These are phyloP conservation scores for Hermaeophaga mercurialis DNA, from an alignment of 2,888 invertebrate genomes.

Conservation along the genomic window DNA sequence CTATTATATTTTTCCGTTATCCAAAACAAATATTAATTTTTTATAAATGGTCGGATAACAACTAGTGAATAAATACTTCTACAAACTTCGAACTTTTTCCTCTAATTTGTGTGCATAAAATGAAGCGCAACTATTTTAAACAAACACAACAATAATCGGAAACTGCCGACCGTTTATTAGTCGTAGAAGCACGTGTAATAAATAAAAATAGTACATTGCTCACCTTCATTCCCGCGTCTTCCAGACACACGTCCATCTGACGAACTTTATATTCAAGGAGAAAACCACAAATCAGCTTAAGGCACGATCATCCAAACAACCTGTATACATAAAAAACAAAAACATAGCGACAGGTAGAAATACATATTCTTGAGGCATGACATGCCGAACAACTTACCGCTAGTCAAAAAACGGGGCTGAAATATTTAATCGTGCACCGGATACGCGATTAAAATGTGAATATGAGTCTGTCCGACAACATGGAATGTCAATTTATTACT, in stretches of 20 bases:
- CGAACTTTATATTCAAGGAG: not conserved
- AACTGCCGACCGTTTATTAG: too few species aligned
- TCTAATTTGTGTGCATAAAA: too few species aligned
- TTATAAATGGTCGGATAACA: too few species aligned
- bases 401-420: not conserved
- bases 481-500: conserved; percentile 7
- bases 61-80: too few species aligned
- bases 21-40: too few species aligned
- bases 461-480: not conserved
- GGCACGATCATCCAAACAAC: conserved; percentile 8
- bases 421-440: conserved; percentile 8
- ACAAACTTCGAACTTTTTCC: too few species aligned
- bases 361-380: conserved; percentile 3
- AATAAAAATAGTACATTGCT: conserved; percentile 7
- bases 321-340: conserved; percentile 14
- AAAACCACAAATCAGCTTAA: not conserved
- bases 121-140: too few species aligned
- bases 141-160: too few species aligned
- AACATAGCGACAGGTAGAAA: conserved; percentile 11
- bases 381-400: conserved; percentile 8
- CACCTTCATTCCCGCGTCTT: conserved; percentile 20
- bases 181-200: too few species aligned
- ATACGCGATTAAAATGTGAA: conserved; percentile 15
- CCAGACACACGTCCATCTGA: conserved; percentile 24
- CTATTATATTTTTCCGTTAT: too few species aligned